Conservation (phyloP, 2,797 vertebrate genomes). For the Tiaroga cobitis region DNA sequence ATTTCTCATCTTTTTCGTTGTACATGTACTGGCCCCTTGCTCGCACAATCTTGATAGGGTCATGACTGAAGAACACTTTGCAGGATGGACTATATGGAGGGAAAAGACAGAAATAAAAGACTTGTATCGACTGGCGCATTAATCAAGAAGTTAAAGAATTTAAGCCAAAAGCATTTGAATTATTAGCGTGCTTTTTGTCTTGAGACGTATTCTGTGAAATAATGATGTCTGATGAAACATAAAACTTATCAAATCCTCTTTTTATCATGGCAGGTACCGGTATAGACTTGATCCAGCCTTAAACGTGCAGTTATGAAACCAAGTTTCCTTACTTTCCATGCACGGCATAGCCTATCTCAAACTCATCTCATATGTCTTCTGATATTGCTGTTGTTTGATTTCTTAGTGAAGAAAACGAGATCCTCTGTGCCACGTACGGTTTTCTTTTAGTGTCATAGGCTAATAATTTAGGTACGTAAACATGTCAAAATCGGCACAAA, state of each 20-base stretch:
- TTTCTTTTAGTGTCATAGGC: background rate
- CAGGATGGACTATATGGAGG: constrained; percentile 86
- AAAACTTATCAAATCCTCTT: too few species aligned
- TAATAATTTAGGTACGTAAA: background rate
- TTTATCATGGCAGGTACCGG: background rate
- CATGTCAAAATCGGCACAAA: background rate
- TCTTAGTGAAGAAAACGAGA: background rate
- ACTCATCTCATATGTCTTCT: background rate
- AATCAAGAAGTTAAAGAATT: background rate
- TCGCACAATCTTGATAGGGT: constrained; percentile 92
- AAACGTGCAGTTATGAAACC: background rate
- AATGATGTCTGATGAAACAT: background rate
- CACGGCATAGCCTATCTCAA: background rate
- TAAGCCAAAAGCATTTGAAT: background rate
- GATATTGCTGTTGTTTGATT: background rate
- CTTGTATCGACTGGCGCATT: background rate
- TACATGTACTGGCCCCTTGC: constrained; percentile 96
- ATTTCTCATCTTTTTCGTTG: constrained; percentile 86
- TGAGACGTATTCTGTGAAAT: background rate
- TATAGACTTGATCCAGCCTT: background rate
- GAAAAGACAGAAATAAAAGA: background rate
- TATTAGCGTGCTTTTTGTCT: too few species aligned
- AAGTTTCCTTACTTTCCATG: background rate
- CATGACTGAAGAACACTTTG: constrained; percentile 93
- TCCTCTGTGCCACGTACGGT: background rate